phyloP scores from a whole-genome alignment of 1,140 invertebrate species.

The Zeugodacus cucurbitae region DNA sequence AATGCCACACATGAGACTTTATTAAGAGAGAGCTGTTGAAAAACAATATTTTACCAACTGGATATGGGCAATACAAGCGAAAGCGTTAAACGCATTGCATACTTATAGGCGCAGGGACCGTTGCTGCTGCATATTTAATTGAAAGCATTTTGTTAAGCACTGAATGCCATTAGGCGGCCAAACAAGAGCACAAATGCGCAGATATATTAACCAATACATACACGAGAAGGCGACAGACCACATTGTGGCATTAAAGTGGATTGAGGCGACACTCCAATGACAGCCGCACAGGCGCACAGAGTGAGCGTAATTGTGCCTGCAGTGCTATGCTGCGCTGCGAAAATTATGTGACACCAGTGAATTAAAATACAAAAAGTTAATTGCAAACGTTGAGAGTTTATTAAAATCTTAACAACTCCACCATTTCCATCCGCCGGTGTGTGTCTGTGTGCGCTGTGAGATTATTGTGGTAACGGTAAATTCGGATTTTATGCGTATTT shows the following conservation, averaged over 20 bases:
- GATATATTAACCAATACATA: not conserved
- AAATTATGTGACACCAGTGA: not conserved
- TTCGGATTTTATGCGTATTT: not conserved
- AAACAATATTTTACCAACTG: too few relatives aligned
- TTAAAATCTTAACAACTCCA: not conserved
- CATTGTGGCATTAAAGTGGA: not conserved
- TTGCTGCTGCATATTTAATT: constrained; percentile 1
- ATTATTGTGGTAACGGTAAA: not conserved
- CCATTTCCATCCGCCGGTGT: not conserved
- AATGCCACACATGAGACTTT: too few relatives aligned
- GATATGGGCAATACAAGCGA: not conserved
- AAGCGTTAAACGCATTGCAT: not conserved
- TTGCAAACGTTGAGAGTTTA: not conserved
- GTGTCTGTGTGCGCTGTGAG: not conserved
- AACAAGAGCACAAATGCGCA: not conserved
- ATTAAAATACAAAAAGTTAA: not conserved
- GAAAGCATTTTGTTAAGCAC: not conserved
- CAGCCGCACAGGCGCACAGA: not conserved
- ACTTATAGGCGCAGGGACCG: not conserved
- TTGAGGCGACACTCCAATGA: not conserved
- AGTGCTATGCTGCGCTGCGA: not conserved
- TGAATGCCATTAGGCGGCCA: not conserved
- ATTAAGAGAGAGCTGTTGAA: too few relatives aligned
- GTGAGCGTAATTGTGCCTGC: not conserved
- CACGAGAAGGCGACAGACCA: not conserved